These are phyloP conservation scores for Spatulosminthurus flaviceps DNA, from an alignment of 2,888 invertebrate genomes.

Conservation along the genomic window DNA sequence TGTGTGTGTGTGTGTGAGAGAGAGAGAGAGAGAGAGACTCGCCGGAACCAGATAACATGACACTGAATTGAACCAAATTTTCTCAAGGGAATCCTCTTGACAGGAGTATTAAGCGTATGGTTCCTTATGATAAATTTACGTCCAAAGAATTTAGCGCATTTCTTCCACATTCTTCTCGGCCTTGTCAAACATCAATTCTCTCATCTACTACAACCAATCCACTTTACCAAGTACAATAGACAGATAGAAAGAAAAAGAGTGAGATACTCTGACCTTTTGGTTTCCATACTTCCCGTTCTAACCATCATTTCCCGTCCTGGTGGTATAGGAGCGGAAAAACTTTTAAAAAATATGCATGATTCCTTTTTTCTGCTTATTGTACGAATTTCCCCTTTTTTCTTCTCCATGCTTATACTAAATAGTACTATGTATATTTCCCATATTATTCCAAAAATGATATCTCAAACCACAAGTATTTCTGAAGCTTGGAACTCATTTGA, in stretches of 20 bases:
- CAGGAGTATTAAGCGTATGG: constrained; percentile 29
- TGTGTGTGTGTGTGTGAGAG: too few relatives aligned
- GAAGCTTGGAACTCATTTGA: too few relatives aligned
- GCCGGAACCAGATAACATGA: constrained; percentile 34
- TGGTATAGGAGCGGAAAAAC: too few relatives aligned
- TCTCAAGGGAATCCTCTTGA: constrained; percentile 42
- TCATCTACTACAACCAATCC: constrained; percentile 8
- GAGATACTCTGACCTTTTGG: not conserved
- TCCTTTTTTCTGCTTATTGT: not conserved
- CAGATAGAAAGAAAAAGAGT: too few relatives aligned
- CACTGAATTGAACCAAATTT: constrained; percentile 42
- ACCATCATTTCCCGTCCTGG: too few relatives aligned
- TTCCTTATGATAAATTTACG: constrained; percentile 22
- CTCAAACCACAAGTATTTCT: too few relatives aligned
- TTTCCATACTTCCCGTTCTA: not conserved
- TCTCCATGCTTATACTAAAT: too few relatives aligned
- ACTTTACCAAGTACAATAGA: constrained; percentile 1
- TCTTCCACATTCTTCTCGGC: not conserved
- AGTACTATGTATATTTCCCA: too few relatives aligned
- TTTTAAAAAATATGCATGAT: not conserved
- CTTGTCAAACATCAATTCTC: constrained; percentile 23
- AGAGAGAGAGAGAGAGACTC: not conserved
- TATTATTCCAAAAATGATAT: too few relatives aligned
- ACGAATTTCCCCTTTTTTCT: too few relatives aligned
- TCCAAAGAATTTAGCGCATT: constrained; percentile 19